Base-by-base conservation (phyloP, 2,888 invertebrate genomes). In the Lomographa bimaculata region DNA sequence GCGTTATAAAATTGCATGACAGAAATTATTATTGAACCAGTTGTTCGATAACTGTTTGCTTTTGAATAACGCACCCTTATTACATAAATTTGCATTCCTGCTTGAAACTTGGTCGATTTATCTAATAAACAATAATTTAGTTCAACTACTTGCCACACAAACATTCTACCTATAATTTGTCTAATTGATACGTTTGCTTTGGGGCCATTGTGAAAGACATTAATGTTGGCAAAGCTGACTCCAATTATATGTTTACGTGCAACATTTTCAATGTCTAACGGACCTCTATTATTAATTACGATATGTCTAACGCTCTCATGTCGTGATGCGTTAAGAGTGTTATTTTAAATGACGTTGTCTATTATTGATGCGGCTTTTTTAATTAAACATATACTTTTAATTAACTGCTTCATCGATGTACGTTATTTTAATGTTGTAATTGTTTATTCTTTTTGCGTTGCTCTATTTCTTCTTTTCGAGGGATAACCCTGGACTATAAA, bases 31-130 rank as follows among this genome's bases (percentile, higher is more conserved):
- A 51, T 44, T 38, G 57, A 54, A 60, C 57, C 43, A 53, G 64
- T 58, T 59, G 57, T 56, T 62, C 57, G 44, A 57, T 58, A 58
- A 58, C 50, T 53, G 45, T 34, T 33, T 16, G 52, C 54, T 52
- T 60, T 68, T 54, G 51, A 61, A 60, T 52, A 61, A 60, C 53
- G 47, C 55, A 70, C 64, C 61, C 64, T 69, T 61, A 56, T 64
- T 66, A 58, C 44, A n/a, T n/a, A n/a, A 3, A 71, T 75, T 73
- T 71, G 60, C 74, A 71, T 73, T 64, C 52, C 50, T 46, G 47
- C 50, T 60, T 39, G 48, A 47, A 55, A 54, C 49, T 47, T 38
- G 38, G 12, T 28, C 45, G 43, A 50, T 52, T 54, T 59, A 70
- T 66, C 59, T 65, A 61, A 64, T 57, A 55, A 44, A 60, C 33